Evolutionary conservation across 2,113 vertebrate species (phyloP), one percentile per base, ranked within the genome.

Genomic region (Meleagris gallopavo): DNA sequence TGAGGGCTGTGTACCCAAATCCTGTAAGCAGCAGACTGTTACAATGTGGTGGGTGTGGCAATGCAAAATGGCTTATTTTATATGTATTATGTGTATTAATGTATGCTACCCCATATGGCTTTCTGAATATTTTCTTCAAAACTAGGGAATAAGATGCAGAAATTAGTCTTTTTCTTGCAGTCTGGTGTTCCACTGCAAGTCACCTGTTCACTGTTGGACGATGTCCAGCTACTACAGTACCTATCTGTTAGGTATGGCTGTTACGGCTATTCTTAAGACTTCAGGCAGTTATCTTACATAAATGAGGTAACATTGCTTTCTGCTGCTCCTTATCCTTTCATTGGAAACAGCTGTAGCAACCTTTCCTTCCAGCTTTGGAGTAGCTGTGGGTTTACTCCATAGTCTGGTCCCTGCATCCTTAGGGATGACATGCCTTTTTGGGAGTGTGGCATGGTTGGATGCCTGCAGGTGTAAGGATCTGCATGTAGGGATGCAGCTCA

Each of bases 1-100:
- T n/a, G 45, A 27, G 46, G 46, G 46, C 38, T 15, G 1, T 4
- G 18, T 48, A 64, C 24, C 38, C 0, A 1, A 6, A 40, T 86
- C 22, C 50, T 62, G 21, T 77, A 62, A 54, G 71, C 87, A 48
- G 46, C 21, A 48, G 46, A 43, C 50, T 76, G 10, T 67, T 73
- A 24, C 6, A 16, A 22, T 84, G 36, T 22, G 45, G 21, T 86
- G 25, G n/a, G 1, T 69, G 72, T 61, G 40, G 25, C 34, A 32
- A 62, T 52, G 40, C 11, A 58, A 38, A 77, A 54, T 41, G n/a
- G 4, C 52, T 25, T 5, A 10, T 22, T 77, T 48, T 48, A 50
- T 50, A 50, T 50, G 21, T 50, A 24, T 72, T 48, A 6, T 62
- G 11, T 27, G 19, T 38, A 27, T 40, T 50, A 52, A 24, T 34